These are phyloP conservation scores for Capitella teleta DNA, from an alignment of 1,140 invertebrate genomes.

Conservation along the genomic window DNA sequence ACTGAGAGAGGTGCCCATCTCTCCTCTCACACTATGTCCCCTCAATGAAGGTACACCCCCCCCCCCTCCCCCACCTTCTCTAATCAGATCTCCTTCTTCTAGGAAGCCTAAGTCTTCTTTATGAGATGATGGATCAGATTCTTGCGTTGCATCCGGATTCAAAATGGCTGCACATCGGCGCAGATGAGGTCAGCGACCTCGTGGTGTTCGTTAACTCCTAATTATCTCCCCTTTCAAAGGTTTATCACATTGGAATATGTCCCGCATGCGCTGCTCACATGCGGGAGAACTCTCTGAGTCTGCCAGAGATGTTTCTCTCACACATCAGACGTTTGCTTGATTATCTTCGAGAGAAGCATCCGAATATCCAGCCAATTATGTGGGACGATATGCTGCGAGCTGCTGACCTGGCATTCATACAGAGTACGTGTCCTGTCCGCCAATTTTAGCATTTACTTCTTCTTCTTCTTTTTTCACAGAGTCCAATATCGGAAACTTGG, in stretches of 20 bases:
- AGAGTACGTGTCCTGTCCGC: too few relatives aligned
- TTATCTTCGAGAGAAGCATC: conserved; percentile 40
- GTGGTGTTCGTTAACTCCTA: background rate
- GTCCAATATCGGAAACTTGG: conserved; percentile 42
- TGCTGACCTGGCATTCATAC: conserved; percentile 42
- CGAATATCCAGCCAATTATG: conserved; percentile 59
- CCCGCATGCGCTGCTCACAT: conserved; percentile 50
- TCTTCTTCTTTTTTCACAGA: conserved; percentile 30
- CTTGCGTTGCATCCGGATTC: conserved; percentile 45
- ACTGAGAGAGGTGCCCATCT: conserved; percentile 61
- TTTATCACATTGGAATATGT: conserved; percentile 66
- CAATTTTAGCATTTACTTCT: too few relatives aligned
- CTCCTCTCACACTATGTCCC: conserved; percentile 8
- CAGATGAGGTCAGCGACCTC: conserved; percentile 47
- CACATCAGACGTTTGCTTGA: conserved; percentile 43
- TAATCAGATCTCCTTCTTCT: too few relatives aligned
- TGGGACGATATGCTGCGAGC: conserved; percentile 92
- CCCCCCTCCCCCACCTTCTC: background rate
- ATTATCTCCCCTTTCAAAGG: conserved; percentile 12
- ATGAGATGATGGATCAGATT: conserved; percentile 77
- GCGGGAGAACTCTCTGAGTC: conserved; percentile 36
- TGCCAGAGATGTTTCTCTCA: conserved; percentile 43
- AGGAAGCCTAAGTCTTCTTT: too few relatives aligned
- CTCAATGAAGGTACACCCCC: conserved; percentile 6
- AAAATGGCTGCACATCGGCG: conserved; percentile 50